A percentile compares a stretch with the other conserved stretches of the same genome.
Conservation (phyloP, 2,797 vertebrate species). For the Florisuga fusca region DNA sequence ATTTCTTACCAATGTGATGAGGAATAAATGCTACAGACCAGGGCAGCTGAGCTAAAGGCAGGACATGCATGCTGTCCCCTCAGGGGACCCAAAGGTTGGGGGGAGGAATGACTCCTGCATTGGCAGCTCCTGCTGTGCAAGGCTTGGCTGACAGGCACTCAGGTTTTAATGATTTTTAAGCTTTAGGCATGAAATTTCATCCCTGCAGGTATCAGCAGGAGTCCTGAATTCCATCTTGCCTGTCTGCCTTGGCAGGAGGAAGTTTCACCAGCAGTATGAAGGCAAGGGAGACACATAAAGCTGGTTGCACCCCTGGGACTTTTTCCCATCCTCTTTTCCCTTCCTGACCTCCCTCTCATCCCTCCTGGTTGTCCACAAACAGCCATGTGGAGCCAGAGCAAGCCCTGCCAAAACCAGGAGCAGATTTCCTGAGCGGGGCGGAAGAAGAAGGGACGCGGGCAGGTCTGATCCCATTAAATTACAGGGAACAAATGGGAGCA, state of each 20-base stretch:
- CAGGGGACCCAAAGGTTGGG: neutral
- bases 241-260: neutral
- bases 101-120: neutral
- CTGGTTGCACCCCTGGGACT: neutral
- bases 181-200: neutral
- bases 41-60: neutral
- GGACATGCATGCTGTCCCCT: neutral
- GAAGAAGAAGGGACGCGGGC: conserved; percentile 37
- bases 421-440: neutral
- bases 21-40: neutral
- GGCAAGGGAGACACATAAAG: neutral
- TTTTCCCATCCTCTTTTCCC: conserved; percentile 11
- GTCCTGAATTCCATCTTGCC: neutral
- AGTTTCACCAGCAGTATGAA: neutral
- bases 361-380: conserved; percentile 28
- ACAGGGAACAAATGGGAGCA: conserved; percentile 43
- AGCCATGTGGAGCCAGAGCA: neutral
- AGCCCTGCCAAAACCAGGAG: conserved; percentile 50
- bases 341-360: conserved; percentile 6
- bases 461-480: conserved; percentile 48
- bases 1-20: neutral
- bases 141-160: neutral
- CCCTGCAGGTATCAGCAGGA: neutral
- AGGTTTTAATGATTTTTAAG: neutral
- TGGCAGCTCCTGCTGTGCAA: neutral